These are phyloP conservation scores for Cosmopolites sordidus DNA, from an alignment of 2,888 invertebrate genomes.

Conservation along the genomic window DNA sequence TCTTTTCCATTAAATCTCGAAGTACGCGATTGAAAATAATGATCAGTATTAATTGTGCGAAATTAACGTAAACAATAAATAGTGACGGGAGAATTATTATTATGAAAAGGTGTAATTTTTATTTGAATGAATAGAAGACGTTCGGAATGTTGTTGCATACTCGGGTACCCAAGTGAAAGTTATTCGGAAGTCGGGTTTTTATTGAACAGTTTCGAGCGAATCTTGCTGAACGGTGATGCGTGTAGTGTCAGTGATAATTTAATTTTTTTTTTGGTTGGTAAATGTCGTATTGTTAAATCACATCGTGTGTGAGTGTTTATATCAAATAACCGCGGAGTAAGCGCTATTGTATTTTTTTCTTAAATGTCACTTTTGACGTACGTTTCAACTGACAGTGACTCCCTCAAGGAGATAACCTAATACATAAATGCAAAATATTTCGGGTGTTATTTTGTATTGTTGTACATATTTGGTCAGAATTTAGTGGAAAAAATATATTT, in stretches of 20 bases:
- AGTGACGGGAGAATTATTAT: not conserved
- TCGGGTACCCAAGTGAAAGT: conserved; percentile 18
- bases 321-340: no score
- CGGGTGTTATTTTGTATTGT: no score
- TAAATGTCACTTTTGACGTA: no score
- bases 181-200: conserved; percentile 20
- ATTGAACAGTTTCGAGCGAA: conserved; percentile 18
- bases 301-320: no score
- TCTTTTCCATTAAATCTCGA: conserved; percentile 5
- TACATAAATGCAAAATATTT: no score
- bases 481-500: not conserved
- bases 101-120: not conserved
- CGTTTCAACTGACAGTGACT: no score
- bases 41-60: conserved; percentile 3
- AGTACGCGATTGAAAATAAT: conserved; percentile 4
- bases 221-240: conserved; percentile 5
- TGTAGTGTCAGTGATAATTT: not conserved
- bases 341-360: no score
- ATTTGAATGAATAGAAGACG: not conserved
- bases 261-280: not conserved
- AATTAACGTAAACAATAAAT: not conserved
- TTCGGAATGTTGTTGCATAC: conserved; percentile 6
- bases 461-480: no score
- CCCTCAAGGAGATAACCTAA: no score
- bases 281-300: not conserved